Conservation (phyloP, 2,797 vertebrate genomes). For the Sebastes variabilis region DNA sequence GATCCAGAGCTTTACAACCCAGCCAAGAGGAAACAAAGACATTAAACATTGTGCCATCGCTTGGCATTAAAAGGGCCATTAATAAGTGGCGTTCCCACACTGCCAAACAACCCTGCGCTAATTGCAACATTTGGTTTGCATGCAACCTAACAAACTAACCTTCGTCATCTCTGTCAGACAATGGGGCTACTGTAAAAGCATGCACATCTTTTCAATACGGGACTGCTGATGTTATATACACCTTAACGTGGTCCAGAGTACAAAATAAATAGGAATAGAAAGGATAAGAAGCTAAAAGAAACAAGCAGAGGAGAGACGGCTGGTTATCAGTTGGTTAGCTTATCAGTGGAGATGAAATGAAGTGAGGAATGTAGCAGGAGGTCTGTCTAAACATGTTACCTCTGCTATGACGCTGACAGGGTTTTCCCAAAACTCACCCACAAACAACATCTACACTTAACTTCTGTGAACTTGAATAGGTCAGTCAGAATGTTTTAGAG, state of each 20-base stretch:
- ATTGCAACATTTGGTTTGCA: no score
- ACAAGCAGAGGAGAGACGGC: neutral
- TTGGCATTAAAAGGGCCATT: no score
- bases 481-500: neutral
- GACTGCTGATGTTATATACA: neutral
- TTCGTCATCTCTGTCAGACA: neutral
- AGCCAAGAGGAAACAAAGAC: no score
- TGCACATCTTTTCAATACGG: neutral
- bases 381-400: conserved; percentile 25
- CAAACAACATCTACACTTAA: neutral
- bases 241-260: no score
- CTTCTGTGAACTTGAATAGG: neutral
- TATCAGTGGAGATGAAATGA: conserved; percentile 22
- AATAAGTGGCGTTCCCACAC: no score
- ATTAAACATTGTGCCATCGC: no score
- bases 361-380: neutral
- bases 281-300: neutral
- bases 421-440: neutral
- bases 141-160: neutral
- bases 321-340: neutral
- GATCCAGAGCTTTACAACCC: no score
- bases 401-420: neutral
- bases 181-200: neutral
- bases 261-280: no score
- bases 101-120: no score